Base-by-base conservation (phyloP, 92 coral and sea anemone genomes). In the Porites rus region DNA sequence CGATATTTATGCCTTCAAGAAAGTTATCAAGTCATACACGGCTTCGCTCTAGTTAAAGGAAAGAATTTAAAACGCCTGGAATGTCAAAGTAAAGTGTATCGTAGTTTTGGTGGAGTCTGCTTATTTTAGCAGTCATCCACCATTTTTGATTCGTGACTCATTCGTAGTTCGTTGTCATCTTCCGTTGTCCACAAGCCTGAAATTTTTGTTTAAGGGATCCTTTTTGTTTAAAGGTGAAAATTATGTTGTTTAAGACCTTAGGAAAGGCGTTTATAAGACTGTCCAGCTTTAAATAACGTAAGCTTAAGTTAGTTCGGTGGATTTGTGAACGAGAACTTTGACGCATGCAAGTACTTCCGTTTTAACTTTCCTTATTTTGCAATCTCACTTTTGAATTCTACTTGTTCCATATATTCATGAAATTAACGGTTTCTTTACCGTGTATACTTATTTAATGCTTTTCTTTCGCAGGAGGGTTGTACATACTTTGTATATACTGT, bases 401-500 rank as follows among this genome's bases (percentile, higher is more conserved):
- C 7, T 78, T 38, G 10, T 7, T 46, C 60, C 59, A 59, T 22
- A 8, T 65, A 51, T 21, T 5, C 21, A 18, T 79, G 13, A 65
- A 80, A 67, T 68, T 3, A 25, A 66, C 24, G 72, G 46, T 13
- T 64, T 38, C 51, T 74, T 21, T 24, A 7, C 10, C 53, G 20
- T 64, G 16, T 46, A 0, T 81, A 38, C 51, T 14, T 76, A 17
- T 74, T 69, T 74, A 4, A 56, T 18, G 18, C 13, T 79, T n/a
- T 56, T 84, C 3, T 31, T 9, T 76, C 84, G 54, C 89, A 97
- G 99, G 96, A 92, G 90, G 93, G 83, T 92, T 97, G 99, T 97
- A 97, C 83, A 97, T 97, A 97, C 96, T 90, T 95, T 97, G 99
- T 97, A 97, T 90, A 92, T 90, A 88, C 89, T 86, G 91, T 87